These are phyloP conservation scores for Oikopleura albicans DNA, from an alignment of 23 tunicate genomes.

Conservation along the genomic window DNA sequence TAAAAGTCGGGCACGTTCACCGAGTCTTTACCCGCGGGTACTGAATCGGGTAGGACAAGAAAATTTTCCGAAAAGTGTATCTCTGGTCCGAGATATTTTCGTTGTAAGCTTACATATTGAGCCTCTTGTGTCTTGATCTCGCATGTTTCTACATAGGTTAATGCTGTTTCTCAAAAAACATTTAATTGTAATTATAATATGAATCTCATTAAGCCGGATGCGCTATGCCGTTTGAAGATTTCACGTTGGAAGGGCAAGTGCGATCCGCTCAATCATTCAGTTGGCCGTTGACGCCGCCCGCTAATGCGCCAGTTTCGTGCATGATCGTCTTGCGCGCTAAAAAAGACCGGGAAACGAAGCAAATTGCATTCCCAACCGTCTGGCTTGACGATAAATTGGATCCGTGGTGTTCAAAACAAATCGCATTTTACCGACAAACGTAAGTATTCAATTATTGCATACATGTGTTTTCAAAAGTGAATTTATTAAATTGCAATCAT, in stretches of 20 bases:
- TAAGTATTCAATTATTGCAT: not conserved
- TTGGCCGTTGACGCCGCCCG: not conserved
- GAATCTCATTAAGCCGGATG: too few species aligned
- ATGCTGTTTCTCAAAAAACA: too few species aligned
- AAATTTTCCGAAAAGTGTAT: too few species aligned
- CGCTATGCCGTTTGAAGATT: not conserved
- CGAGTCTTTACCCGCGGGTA: too few species aligned
- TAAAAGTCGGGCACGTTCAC: too few species aligned
- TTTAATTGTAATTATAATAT: too few species aligned
- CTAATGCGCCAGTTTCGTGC: not conserved
- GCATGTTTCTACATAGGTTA: too few species aligned
- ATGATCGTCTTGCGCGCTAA: not conserved
- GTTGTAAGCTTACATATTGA: too few species aligned
- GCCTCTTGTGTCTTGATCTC: too few species aligned
- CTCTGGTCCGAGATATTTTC: too few species aligned
- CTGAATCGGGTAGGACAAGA: too few species aligned
- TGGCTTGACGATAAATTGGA: not conserved
- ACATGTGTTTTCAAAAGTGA: not conserved
- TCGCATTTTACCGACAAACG: not conserved
- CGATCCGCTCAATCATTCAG: conserved; percentile 4
- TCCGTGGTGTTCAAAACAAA: not conserved
- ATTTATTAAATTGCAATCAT: too few species aligned
- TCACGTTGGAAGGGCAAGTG: not conserved
- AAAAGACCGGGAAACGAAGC: not conserved
- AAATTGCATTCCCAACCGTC: not conserved